phyloP scores from a whole-genome alignment of 2,888 invertebrate species.

The Galerucella pusilla region DNA sequence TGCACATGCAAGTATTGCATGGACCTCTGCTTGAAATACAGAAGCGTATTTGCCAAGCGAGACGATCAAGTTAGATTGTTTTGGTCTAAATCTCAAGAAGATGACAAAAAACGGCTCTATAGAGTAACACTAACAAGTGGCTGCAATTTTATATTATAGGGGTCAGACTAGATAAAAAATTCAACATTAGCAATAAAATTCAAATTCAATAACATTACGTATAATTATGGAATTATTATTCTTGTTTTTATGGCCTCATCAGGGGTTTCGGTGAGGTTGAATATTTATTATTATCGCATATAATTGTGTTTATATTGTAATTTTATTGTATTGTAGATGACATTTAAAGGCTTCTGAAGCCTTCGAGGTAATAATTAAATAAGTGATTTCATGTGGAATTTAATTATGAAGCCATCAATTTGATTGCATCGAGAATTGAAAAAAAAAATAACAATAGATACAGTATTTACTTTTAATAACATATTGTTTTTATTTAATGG shows the following conservation, averaged over 20 bases:
- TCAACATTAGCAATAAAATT: not conserved
- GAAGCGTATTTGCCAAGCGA: too few species aligned
- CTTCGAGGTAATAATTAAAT: conserved; percentile 24
- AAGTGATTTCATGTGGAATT: conserved; percentile 1
- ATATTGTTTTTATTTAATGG: conserved; percentile 3
- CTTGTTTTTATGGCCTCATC: conserved; percentile 7
- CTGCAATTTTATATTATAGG: not conserved
- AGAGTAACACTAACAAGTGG: not conserved
- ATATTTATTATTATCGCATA: conserved; percentile 1
- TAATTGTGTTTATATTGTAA: conserved; percentile 6
- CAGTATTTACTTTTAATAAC: not conserved
- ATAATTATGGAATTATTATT: conserved; percentile 6
- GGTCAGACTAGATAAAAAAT: not conserved
- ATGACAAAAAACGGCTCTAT: too few species aligned
- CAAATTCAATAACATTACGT: not conserved
- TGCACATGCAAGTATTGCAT: too few species aligned
- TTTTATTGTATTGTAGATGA: conserved; percentile 21
- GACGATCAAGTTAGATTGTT: too few species aligned
- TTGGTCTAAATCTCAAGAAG: too few species aligned
- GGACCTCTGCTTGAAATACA: too few species aligned
- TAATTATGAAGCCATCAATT: conserved; percentile 7
- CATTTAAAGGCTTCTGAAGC: conserved; percentile 19
- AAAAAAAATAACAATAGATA: not conserved
- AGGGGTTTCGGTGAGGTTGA: conserved; percentile 4
- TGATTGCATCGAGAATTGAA: not conserved